A percentile compares a stretch with the other conserved stretches of the same genome.
phyloP scores from a whole-genome alignment of 2,888 invertebrate species.

The Achlya flavicornis region DNA sequence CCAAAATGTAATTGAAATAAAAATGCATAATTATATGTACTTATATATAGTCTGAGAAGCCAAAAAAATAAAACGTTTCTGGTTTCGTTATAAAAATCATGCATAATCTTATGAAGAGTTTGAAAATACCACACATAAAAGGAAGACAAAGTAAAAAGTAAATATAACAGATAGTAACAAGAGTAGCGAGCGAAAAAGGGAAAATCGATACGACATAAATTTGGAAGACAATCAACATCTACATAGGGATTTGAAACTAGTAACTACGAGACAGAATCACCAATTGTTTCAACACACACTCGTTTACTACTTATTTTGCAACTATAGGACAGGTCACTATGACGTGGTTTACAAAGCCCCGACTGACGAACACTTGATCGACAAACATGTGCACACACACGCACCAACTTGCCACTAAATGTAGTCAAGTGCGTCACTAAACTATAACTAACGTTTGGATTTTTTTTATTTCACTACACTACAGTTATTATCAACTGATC shows the following conservation, averaged over 20 bases:
- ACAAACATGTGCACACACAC: slow-evolving; percentile 59
- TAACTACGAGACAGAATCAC: slow-evolving; percentile 59
- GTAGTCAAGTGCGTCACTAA: slow-evolving; percentile 69
- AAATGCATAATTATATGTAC: slow-evolving; percentile 32
- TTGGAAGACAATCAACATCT: slow-evolving; percentile 58
- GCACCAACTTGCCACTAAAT: slow-evolving; percentile 57
- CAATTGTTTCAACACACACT: slow-evolving; percentile 56
- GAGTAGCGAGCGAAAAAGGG: slow-evolving; percentile 46
- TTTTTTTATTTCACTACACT: slow-evolving; percentile 51
- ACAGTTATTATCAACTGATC: slow-evolving; percentile 44
- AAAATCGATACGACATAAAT: slow-evolving; percentile 56
- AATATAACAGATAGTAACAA: slow-evolving; percentile 33
- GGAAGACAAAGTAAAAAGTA: slow-evolving; percentile 39
- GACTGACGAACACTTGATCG: slow-evolving; percentile 58
- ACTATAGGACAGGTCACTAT: slow-evolving; percentile 82
- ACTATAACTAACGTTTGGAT: slow-evolving; percentile 61
- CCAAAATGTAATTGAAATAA: slow-evolving; percentile 77
- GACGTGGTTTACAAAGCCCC: slow-evolving; percentile 76
- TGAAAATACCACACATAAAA: slow-evolving; percentile 35
- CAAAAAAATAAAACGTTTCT: slow-evolving; percentile 30
- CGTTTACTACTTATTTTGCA: slow-evolving; percentile 75
- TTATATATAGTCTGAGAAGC: slow-evolving; percentile 33
- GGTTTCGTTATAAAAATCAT: slow-evolving; percentile 21
- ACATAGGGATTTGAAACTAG: slow-evolving; percentile 55
- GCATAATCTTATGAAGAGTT: slow-evolving; percentile 41